phyloP scores from a whole-genome alignment of 2,797 vertebrate genomes.

The Melanogrammus aeglefinus region DNA sequence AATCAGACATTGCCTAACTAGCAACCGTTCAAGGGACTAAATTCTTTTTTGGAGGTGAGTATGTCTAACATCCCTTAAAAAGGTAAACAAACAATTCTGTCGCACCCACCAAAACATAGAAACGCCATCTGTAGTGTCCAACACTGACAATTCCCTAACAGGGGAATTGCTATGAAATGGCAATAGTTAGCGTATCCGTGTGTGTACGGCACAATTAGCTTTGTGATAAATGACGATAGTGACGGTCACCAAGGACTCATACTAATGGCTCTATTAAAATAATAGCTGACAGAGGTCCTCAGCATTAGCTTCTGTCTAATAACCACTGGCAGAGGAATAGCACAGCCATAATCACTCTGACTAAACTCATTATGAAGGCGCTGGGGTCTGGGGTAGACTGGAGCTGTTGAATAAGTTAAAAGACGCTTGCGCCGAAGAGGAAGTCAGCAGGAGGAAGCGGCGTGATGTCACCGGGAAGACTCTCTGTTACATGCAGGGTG shows the following conservation, averaged over 20 bases:
- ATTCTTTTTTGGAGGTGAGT: too few species aligned
- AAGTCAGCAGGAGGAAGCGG: slow-evolving; percentile 30
- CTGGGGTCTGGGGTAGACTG: slow-evolving; percentile 34
- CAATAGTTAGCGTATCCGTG: slow-evolving; percentile 23
- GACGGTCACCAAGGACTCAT: slow-evolving; percentile 55
- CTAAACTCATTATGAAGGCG: slow-evolving; percentile 63
- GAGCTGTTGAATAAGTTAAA: slow-evolving; percentile 37
- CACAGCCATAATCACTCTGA: slow-evolving; percentile 58
- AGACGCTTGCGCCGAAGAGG: slow-evolving; percentile 39
- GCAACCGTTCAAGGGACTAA: too few species aligned
- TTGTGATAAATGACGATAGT: slow-evolving; percentile 53
- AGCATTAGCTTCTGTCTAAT: slow-evolving; percentile 52
- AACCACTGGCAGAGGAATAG: slow-evolving; percentile 61
- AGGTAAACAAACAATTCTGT: not conserved
- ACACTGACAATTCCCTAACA: slow-evolving; percentile 12
- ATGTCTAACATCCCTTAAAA: too few species aligned
- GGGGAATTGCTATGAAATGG: slow-evolving; percentile 19
- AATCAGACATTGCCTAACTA: too few species aligned
- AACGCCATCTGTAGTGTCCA: not conserved
- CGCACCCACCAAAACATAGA: slow-evolving; percentile 17
- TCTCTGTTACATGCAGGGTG: too few species aligned
- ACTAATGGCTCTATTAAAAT: slow-evolving; percentile 63
- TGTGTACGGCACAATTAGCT: slow-evolving; percentile 40
- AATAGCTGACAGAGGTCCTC: slow-evolving; percentile 65
- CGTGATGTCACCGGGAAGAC: too few species aligned